phyloP scores from a whole-genome alignment of 2,797 vertebrate genomes.

The Diceros bicornis region DNA sequence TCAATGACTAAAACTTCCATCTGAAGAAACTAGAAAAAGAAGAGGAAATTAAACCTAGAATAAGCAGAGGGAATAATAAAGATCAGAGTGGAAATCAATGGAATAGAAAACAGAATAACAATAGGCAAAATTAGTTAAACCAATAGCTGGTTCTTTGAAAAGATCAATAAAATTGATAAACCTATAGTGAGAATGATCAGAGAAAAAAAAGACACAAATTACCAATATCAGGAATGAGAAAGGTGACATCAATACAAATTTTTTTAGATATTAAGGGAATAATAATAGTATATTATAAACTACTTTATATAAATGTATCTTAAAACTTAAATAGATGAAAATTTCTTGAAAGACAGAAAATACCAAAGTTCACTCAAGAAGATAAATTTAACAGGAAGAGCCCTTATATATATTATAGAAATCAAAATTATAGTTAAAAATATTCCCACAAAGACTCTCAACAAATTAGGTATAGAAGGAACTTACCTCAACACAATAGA shows the following conservation, averaged over 20 bases:
- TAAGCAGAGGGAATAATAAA: neutral
- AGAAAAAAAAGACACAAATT: neutral
- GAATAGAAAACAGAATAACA: neutral
- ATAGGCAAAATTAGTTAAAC: neutral
- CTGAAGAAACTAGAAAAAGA: neutral
- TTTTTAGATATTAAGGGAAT: neutral
- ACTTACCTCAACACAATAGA: neutral
- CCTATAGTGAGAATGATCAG: neutral
- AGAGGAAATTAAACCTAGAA: neutral
- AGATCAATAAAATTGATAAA: neutral
- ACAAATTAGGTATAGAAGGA: neutral
- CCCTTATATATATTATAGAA: neutral
- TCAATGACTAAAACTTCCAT: neutral
- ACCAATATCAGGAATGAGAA: neutral
- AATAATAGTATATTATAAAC: neutral
- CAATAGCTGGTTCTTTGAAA: neutral
- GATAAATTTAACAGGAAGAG: neutral
- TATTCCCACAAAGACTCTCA: neutral
- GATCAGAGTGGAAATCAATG: neutral
- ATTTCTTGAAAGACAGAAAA: neutral
- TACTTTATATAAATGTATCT: neutral
- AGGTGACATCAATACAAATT: neutral
- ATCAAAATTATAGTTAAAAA: neutral
- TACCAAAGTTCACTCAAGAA: neutral
- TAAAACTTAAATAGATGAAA: neutral